These are phyloP conservation scores for Macroramphosus scolopax DNA, from an alignment of 2,797 vertebrate genomes.

Conservation along the genomic window DNA sequence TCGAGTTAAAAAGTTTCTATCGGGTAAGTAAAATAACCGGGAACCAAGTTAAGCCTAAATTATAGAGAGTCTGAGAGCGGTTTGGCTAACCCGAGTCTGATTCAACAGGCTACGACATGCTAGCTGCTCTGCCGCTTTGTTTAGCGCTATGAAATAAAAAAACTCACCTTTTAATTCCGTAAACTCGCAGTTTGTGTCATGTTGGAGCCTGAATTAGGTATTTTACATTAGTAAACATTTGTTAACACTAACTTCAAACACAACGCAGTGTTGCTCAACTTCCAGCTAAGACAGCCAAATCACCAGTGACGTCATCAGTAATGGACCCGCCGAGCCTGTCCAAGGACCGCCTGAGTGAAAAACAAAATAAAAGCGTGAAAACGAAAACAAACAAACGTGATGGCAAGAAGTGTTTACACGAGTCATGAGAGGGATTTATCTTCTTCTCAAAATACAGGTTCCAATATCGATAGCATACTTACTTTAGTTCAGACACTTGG, in stretches of 20 bases:
- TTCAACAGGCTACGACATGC: slow-evolving; percentile 1
- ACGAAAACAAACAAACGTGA: background rate
- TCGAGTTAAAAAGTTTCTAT: rapidly evolving
- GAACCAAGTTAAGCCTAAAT: background rate
- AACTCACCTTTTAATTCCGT: slow-evolving; percentile 64
- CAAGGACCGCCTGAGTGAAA: slow-evolving; percentile 51
- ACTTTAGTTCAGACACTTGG: too few species aligned
- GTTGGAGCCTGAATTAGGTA: slow-evolving; percentile 19
- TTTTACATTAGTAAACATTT: slow-evolving; percentile 34
- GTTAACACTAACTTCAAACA: background rate
- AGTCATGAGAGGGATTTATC: too few species aligned
- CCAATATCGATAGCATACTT: too few species aligned
- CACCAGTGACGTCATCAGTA: slow-evolving; percentile 42
- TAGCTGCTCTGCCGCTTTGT: slow-evolving; percentile 27
- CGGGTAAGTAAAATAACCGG: rapidly evolving
- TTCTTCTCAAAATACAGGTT: too few species aligned
- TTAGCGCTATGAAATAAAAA: background rate
- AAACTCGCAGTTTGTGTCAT: slow-evolving; percentile 45
- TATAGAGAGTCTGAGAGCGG: background rate
- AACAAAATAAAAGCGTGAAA: too few species aligned
- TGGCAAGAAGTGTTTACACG: too few species aligned
- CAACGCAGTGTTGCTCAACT: slow-evolving; percentile 9
- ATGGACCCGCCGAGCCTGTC: slow-evolving; percentile 28
- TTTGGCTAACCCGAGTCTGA: background rate
- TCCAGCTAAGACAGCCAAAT: slow-evolving; percentile 43